These are phyloP conservation scores for Craniophora ligustri DNA, from an alignment of 2,888 invertebrate genomes.

Conservation along the genomic window DNA sequence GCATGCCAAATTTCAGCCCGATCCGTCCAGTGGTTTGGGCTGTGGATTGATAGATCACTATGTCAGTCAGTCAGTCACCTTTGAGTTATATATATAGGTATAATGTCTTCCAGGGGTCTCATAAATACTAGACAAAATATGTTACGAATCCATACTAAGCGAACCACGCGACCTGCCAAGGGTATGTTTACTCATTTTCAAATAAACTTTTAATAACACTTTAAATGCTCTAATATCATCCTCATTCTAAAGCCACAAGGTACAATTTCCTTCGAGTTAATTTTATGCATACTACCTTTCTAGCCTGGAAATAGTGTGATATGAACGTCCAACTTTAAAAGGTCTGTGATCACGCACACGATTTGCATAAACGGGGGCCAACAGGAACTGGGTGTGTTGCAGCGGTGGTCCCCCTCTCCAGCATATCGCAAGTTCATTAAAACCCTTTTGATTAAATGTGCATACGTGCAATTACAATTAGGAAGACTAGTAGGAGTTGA, in stretches of 20 bases:
- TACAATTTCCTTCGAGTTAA: conserved; percentile 2
- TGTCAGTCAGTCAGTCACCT: no score
- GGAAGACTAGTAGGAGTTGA: conserved; percentile 39
- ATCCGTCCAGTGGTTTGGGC: no score
- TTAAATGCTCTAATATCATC: conserved; percentile 2
- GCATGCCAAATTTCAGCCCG: no score
- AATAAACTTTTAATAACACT: neutral
- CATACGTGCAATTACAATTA: conserved; percentile 76
- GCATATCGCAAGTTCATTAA: conserved; percentile 75
- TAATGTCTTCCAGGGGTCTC: no score
- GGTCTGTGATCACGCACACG: conserved; percentile 38
- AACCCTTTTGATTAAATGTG: conserved; percentile 74
- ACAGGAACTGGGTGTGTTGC: conserved; percentile 41
- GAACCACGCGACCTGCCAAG: neutral
- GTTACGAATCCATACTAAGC: conserved; percentile 13
- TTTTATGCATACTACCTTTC: conserved; percentile 4
- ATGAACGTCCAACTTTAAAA: conserved; percentile 48
- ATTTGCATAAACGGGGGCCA: conserved; percentile 40
- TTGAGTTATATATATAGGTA: no score
- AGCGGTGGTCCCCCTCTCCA: conserved; percentile 60
- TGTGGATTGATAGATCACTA: no score
- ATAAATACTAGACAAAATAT: no score
- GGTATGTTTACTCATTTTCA: conserved; percentile 10
- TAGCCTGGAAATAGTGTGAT: conserved; percentile 25
- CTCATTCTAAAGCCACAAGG: neutral